Base-by-base conservation (phyloP, 2,888 invertebrate species). In the Caprella mutica region DNA sequence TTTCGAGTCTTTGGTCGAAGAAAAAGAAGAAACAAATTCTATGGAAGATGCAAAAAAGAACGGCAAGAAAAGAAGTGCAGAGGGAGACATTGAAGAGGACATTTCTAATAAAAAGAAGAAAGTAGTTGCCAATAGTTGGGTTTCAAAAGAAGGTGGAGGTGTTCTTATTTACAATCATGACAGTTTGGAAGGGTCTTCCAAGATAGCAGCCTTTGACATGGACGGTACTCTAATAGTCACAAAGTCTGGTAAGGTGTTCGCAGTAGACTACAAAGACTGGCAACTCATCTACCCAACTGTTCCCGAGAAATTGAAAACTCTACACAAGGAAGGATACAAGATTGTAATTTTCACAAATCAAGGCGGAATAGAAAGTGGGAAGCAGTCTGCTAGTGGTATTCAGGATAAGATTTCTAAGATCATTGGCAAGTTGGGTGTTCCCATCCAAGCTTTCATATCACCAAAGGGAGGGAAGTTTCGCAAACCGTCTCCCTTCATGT, bases 281-380 rank as follows among this genome's bases (percentile, higher is more conserved):
- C 81, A 83, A 71, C 77, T 93, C 52, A 75, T 81, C 52, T 84
- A 79, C 67, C 73, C 81, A 0, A 77, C 81, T 69, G 79, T 89
- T 33, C 75, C 80, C 19, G 73, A 76, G 56, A 85, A 86, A 71
- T 71, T 94, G 9, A 80, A 81, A 68, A 75, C 81, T 21, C 68
- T 78, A 57, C 65, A 71, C 61, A 71, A 77, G 1, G 77, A 83
- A 24, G 83, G 81, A 2, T 90, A 79, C 69, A 93, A 91, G 77
- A 78, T 97, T 68, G 87, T 93, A 0, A 82, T 97, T 68, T 81
- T 97, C 67, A 91, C 93, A 17, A 97, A 97, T 75, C 96, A 96
- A 77, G 84, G 80, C 2, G 83, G 84, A 8, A 79, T 90, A 71
- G 65, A 57, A 3, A 38, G 42, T 39, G 59, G 61, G 23, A 64